These are phyloP conservation scores for Tupaia chinensis DNA, from an alignment of 2,113 vertebrate species.

Conservation along the genomic window DNA sequence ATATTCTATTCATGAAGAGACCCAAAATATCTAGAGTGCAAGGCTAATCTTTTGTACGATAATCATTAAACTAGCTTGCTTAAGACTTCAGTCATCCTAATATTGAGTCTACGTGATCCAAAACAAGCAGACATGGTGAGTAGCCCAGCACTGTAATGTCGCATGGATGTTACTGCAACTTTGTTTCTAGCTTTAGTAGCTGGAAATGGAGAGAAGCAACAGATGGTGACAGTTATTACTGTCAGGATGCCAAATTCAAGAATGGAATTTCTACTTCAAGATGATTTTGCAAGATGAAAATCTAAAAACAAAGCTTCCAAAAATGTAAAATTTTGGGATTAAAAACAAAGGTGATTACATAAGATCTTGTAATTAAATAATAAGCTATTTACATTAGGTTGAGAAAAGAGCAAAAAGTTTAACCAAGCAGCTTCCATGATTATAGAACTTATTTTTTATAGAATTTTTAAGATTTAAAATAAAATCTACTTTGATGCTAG, in stretches of 20 bases:
- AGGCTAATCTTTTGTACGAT: neutral
- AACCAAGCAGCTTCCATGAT: neutral
- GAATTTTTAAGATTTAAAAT: neutral
- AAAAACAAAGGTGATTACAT: neutral
- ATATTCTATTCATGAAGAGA: neutral
- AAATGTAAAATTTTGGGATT: neutral
- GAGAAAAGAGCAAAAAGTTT: slow-evolving; percentile 32
- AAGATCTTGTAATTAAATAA: slow-evolving; percentile 3
- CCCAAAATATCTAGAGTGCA: neutral
- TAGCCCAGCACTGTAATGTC: neutral
- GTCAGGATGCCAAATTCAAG: slow-evolving; percentile 50
- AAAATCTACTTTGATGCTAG: neutral
- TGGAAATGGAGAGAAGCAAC: slow-evolving; percentile 61
- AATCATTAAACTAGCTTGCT: neutral
- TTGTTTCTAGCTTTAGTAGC: slow-evolving; percentile 19
- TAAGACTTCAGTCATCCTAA: slow-evolving; percentile 25
- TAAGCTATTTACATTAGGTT: neutral
- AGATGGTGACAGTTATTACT: slow-evolving; percentile 67
- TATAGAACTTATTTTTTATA: slow-evolving; percentile 20
- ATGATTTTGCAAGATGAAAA: slow-evolving; percentile 51
- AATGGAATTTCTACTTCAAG: slow-evolving; percentile 57
- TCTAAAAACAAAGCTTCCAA: neutral
- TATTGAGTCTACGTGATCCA: slow-evolving; percentile 14
- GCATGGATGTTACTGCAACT: neutral
- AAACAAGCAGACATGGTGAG: slow-evolving; percentile 49